A percentile compares a stretch with the other conserved stretches of the same genome.
Evolutionary conservation across 2,888 invertebrate genomes (phyloP).

Genomic region (Helicoverpa assulta): DNA sequence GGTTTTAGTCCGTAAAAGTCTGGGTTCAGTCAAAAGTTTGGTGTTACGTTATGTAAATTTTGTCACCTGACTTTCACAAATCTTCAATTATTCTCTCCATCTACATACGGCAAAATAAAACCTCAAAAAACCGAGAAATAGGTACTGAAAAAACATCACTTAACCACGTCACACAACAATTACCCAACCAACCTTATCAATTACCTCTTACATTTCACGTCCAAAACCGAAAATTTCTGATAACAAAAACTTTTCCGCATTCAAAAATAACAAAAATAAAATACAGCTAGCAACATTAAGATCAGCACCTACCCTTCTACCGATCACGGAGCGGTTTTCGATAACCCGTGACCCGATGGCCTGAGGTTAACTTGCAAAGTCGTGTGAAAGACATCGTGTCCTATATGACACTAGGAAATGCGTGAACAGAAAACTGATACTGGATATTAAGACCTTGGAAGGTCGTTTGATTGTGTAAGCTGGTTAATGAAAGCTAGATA

Average conservation of each 20-base stretch:
- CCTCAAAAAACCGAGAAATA: no score
- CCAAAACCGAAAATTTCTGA: no score
- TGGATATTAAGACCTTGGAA: conserved; percentile 53
- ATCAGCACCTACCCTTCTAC: conserved; percentile 26
- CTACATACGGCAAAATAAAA: no score
- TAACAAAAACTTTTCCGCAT: conserved; percentile 1
- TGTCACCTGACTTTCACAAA: no score
- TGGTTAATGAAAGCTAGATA: conserved; percentile 10
- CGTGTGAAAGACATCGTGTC: conserved; percentile 72
- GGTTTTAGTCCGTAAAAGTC: no score
- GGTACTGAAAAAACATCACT: no score
- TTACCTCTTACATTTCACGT: no score
- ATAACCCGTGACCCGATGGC: conserved; percentile 53
- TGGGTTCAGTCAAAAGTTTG: no score
- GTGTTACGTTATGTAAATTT: no score
- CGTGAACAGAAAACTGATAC: conserved; percentile 49
- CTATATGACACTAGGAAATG: conserved; percentile 65
- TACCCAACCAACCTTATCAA: no score
- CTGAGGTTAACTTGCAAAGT: conserved; percentile 68
- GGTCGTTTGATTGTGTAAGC: conserved; percentile 44
- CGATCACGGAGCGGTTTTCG: conserved; percentile 38
- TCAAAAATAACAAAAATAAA: conserved; percentile 8
- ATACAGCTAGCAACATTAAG: conserved; percentile 40
- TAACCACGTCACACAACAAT: no score
- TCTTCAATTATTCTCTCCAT: no score